Conservation (phyloP, 64 coral and sea anemone species). For the Actinia tenebrosa region DNA sequence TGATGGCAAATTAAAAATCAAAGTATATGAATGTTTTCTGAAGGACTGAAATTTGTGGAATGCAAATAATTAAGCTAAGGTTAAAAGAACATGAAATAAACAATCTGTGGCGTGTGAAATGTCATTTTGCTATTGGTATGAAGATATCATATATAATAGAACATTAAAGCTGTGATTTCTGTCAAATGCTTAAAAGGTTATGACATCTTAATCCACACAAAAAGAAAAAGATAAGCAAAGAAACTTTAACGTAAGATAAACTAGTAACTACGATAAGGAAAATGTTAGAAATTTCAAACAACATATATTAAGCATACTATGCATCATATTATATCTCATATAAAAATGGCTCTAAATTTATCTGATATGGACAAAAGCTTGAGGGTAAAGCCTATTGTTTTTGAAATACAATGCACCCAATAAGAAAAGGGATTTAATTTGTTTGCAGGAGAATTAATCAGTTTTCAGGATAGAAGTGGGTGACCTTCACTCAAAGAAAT, state of each 20-base stretch:
- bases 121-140: too few species aligned
- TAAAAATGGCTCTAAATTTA: neutral
- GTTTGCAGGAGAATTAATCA: neutral
- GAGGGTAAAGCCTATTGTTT: neutral
- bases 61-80: too few species aligned
- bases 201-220: neutral
- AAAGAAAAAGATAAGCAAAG: neutral
- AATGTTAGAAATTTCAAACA: neutral
- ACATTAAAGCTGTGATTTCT: neutral
- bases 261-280: neutral
- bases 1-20: too few species aligned
- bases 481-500: neutral
- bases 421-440: neutral
- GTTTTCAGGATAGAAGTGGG: neutral
- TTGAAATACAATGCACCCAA: slow-evolving; percentile 3
- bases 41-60: too few species aligned
- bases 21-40: too few species aligned
- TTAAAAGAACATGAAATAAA: too few species aligned
- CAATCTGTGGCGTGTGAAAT: too few species aligned
- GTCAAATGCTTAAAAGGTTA: neutral
- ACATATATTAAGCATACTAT: neutral
- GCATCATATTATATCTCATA: neutral
- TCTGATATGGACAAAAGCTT: neutral
- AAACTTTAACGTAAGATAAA: neutral
- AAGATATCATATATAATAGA: neutral